A percentile compares a stretch with the other conserved stretches of the same genome.
Evolutionary conservation across 2,888 invertebrate genomes (phyloP).

Genomic region (Lycia hirtaria): DNA sequence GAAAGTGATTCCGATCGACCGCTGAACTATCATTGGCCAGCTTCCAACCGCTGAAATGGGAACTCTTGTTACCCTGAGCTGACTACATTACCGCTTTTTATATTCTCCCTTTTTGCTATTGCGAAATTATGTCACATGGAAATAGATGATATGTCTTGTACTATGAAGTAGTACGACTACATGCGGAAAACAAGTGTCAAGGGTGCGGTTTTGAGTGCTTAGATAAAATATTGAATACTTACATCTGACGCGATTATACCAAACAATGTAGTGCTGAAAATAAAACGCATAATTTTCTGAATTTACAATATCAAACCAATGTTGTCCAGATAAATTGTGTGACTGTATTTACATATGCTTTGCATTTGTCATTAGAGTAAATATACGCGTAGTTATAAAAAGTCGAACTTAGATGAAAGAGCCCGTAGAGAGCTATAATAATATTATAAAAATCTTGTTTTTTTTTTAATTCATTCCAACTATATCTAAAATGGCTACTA

Average conservation of each 20-base stretch:
- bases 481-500: no score
- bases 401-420: no score
- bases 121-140: not conserved
- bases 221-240: not conserved
- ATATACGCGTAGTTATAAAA: not conserved
- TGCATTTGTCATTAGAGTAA: not conserved
- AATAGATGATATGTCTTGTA: not conserved
- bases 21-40: slow-evolving; percentile 62
- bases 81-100: slow-evolving; percentile 12
- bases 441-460: no score
- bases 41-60: slow-evolving; percentile 63
- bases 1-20: slow-evolving; percentile 78
- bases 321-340: slow-evolving; percentile 28
- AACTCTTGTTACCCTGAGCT: slow-evolving; percentile 14
- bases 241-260: not conserved
- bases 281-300: slow-evolving; percentile 14
- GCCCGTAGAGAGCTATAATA: no score
- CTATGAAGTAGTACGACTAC: not conserved
- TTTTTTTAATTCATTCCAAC: no score
- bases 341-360: slow-evolving; percentile 12
- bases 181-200: not conserved
- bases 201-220: not conserved
- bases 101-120: not conserved
- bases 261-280: slow-evolving; percentile 1
- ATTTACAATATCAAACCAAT: slow-evolving; percentile 38